A percentile compares a stretch with the other conserved stretches of the same genome.
Conservation (phyloP, 2,888 invertebrate genomes). For the Colletes collaris region DNA sequence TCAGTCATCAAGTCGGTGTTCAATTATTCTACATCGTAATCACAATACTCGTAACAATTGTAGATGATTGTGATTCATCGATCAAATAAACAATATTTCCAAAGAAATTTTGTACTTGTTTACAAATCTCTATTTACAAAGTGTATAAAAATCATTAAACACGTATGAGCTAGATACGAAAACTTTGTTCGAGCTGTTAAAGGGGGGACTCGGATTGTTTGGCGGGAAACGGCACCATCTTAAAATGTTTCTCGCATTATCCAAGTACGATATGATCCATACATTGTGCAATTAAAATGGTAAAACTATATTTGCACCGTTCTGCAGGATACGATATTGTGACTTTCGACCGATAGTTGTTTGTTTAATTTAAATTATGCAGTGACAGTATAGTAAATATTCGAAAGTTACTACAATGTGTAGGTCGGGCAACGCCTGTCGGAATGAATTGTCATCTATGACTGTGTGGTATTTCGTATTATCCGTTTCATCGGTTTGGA, state of each 20-base stretch:
- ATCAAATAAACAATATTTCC: background rate
- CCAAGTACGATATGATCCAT: background rate
- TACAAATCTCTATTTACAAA: too few relatives aligned
- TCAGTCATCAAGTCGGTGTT: background rate
- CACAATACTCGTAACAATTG: background rate
- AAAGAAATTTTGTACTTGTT: background rate
- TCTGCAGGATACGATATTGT: background rate
- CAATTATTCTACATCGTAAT: conserved; percentile 22
- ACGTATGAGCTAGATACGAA: conserved; percentile 16
- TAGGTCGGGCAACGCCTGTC: conserved; percentile 42
- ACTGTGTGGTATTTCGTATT: conserved; percentile 39
- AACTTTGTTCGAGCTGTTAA: background rate
- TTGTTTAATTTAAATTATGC: background rate
- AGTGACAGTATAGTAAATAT: background rate
- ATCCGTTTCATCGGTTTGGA: conserved; percentile 68
- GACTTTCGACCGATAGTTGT: background rate
- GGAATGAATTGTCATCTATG: conserved; percentile 44
- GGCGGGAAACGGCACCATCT: conserved; percentile 38
- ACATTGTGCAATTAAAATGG: too few relatives aligned
- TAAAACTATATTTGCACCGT: background rate
- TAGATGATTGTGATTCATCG: background rate
- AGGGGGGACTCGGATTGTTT: background rate
- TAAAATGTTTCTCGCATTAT: conserved; percentile 2
- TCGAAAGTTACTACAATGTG: background rate
- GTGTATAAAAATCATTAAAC: conserved; percentile 18